Base-by-base conservation (phyloP, 1,140 invertebrate species). In the Scaptomyza hsui region DNA sequence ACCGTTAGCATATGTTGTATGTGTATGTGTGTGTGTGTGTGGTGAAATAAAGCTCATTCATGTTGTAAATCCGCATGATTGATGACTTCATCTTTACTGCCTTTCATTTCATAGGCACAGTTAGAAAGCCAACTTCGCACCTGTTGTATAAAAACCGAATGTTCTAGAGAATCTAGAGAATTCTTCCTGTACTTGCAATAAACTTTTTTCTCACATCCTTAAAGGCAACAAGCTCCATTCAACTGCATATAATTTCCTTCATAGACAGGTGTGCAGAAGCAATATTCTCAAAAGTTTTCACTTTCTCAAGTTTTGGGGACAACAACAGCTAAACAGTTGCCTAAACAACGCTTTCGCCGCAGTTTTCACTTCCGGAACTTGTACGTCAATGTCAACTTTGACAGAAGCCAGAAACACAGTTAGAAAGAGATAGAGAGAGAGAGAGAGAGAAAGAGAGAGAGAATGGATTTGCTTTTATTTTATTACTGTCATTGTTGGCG, bases 391-490 rank as follows among this genome's bases (percentile, higher is more conserved):
- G 81, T 86, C 81, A 86, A 71, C 79, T 72, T 88, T 86, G 81
- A 88, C 81, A 88, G 73, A 60, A 77, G 73, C 73, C 65, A 74
- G 52, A 29, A 45, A 24, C 47, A 55, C 3, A 57, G 57, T 4
- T 15, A 21, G 60, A 10, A 12, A 24, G 32, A 3, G 9, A 12
- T 18, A n/a, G 6, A 12, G 39, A 12, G 18, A 10, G 16, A 10
- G 35, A 12, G 26, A 42, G 32, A 44, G 42, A 18, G 39, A 41
- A 42, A 29, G 52, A 18, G 56, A 41, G 41, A 6, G 29, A 26
- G 39, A 44, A 86, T 59, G 81, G 82, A 86, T 86, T 86, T 86
- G 81, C 82, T 86, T 86, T 86, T 86, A 86, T 86, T 86, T 86
- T 86, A 86, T 86, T 86, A 86, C 81, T 88, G 81, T 86, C 81